phyloP scores from a whole-genome alignment of 2,797 vertebrate genomes.

The Eremophila alpestris region DNA sequence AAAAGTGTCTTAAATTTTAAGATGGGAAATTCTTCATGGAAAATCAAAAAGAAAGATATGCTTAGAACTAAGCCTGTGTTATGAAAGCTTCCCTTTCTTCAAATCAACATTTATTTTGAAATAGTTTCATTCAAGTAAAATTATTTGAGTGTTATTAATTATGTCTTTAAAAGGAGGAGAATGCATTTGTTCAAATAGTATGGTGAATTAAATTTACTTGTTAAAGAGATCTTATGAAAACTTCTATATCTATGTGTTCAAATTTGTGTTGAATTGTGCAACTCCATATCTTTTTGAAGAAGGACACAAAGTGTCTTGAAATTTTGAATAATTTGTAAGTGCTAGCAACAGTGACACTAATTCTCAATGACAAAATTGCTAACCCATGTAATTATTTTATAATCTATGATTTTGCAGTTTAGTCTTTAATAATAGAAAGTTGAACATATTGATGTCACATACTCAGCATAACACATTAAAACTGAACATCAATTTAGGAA shows the following conservation, averaged over 20 bases:
- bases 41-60: neutral
- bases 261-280: neutral
- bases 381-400: neutral
- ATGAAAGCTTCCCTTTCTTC: neutral
- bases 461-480: neutral
- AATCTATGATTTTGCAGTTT: neutral
- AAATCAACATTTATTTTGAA: neutral
- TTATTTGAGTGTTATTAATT: neutral
- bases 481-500: neutral
- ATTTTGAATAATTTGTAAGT: neutral
- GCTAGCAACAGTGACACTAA: neutral
- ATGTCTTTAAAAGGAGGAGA: neutral
- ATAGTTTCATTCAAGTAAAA: neutral
- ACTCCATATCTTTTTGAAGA: neutral
- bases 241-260: neutral
- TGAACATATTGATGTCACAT: neutral
- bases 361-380: neutral
- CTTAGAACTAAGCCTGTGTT: neutral
- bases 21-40: neutral
- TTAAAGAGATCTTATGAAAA: neutral
- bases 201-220: neutral
- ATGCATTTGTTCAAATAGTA: neutral
- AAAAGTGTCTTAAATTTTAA: neutral
- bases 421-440: neutral
- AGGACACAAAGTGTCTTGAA: neutral